Base-by-base conservation (phyloP, 2,797 vertebrate species). In the Galagoides demidoff region DNA sequence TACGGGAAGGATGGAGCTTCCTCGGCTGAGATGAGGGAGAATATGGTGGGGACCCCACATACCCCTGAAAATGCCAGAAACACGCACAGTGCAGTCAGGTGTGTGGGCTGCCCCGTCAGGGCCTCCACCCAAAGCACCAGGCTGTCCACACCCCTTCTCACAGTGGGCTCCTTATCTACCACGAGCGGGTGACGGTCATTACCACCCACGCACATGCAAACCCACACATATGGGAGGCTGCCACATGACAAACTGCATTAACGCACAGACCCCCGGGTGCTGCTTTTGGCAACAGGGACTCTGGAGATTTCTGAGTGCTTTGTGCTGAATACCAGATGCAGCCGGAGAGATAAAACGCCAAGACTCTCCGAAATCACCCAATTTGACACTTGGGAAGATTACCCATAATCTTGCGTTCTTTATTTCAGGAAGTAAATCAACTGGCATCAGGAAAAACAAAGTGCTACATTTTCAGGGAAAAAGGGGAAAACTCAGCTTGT, bases 171-270 rank as follows among this genome's bases (percentile, higher is more conserved):
- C 19, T 0, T 12, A 1, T 7, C 0, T 7, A 7, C 7, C 20
- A 45, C 68, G 34, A 2, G 49, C 2, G 43, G 27, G 10, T 19
- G 29, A 5, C 68, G 20, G 34, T 13, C 81, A 8, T 17, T 3
- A 23, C n/a, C 23, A 7, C 6, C 2, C 7, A 3, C 37, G 10
- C 9, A 20, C 0, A 7, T 39, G 71, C 25, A 13, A n/a, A 34
- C 74, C 39, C 16, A 23, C 3, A 12, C 8, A 6, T 0, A 29
- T 13, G 45, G 9, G 9, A 34, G 34, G 3, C 3, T 5, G 5
- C 29, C 0, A 4, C 3, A 2, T 2, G 29, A 55, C 1, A 3
- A 3, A 10, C 13, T 9, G 45, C 17, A 13, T 5, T 3, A 17
- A 25, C 43, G 27, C 27, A 20, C 0, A 7, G 23, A 13, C 29